These are phyloP conservation scores for Odontothrips loti DNA, from an alignment of 2,888 invertebrate species.

Conservation along the genomic window DNA sequence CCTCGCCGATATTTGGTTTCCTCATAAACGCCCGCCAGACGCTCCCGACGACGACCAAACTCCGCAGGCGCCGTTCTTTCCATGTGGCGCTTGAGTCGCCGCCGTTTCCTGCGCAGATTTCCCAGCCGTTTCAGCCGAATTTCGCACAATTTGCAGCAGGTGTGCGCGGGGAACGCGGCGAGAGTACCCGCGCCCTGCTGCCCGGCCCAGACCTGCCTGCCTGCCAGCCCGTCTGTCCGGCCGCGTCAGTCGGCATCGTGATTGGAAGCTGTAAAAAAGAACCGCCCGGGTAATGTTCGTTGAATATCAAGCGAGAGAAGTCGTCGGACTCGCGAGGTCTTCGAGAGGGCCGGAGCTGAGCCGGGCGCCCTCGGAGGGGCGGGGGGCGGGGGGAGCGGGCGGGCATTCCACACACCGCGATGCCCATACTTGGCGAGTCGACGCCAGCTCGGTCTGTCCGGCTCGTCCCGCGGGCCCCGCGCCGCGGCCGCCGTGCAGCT, in stretches of 20 bases:
- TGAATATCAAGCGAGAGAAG: conserved; percentile 10
- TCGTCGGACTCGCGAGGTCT: not conserved
- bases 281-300: not conserved
- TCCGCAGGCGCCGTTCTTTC: too few species aligned
- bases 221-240: not conserved
- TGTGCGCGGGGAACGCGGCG: too few species aligned
- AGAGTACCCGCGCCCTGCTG: not conserved
- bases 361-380: not conserved
- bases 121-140: too few species aligned
- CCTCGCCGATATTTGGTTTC: too few species aligned
- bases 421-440: conserved; percentile 12
- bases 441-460: not conserved
- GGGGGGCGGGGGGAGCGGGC: not conserved
- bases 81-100: too few species aligned
- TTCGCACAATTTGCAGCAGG: too few species aligned
- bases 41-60: too few species aligned
- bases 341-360: not conserved
- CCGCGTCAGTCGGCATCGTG: not conserved
- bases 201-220: not conserved
- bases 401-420: not conserved
- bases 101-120: too few species aligned
- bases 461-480: not conserved
- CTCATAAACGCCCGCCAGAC: too few species aligned
- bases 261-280: conserved; percentile 9
- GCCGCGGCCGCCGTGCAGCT: not conserved